These are phyloP conservation scores for Tridacna gigas DNA, from an alignment of 2,888 invertebrate genomes.

Conservation along the genomic window DNA sequence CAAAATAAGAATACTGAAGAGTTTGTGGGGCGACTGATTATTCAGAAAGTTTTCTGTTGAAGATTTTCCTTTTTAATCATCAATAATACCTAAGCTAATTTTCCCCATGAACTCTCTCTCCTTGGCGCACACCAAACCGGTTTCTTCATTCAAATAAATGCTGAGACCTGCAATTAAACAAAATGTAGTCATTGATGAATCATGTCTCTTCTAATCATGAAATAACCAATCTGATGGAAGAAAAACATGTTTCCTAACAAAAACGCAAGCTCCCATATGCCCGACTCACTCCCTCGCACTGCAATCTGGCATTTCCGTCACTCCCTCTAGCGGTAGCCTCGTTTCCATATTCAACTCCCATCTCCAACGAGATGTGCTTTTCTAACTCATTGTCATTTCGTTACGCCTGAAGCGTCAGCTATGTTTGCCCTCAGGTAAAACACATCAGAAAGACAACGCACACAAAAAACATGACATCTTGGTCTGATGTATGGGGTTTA, in stretches of 20 bases:
- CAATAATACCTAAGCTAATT: too few relatives aligned
- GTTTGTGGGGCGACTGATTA: too few relatives aligned
- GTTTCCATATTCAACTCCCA: slow-evolving; percentile 5
- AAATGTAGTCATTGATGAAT: neutral
- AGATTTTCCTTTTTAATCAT: too few relatives aligned
- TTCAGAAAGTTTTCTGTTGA: too few relatives aligned
- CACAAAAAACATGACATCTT: slow-evolving; percentile 25
- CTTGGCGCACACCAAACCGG: too few relatives aligned
- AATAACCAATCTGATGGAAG: slow-evolving; percentile 5
- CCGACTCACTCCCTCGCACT: slow-evolving; percentile 13
- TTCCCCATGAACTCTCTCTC: too few relatives aligned
- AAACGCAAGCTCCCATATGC: slow-evolving; percentile 20
- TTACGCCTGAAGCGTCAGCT: neutral
- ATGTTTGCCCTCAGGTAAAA: neutral
- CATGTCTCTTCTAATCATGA: neutral
- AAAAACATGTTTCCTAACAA: slow-evolving; percentile 9
- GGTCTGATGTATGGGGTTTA: slow-evolving; percentile 14
- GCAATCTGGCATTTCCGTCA: slow-evolving; percentile 46
- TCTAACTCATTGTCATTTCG: slow-evolving; percentile 14
- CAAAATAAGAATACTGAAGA: too few relatives aligned
- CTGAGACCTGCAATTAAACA: neutral
- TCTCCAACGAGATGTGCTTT: neutral
- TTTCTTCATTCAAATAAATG: neutral
- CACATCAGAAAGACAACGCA: slow-evolving; percentile 2
- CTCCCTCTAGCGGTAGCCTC: slow-evolving; percentile 36